Percentiles rank a stretch among this genome's conserved stretches.
phyloP scores from a whole-genome alignment of 2,797 vertebrate species.

The Silurus lanzhouensis region DNA sequence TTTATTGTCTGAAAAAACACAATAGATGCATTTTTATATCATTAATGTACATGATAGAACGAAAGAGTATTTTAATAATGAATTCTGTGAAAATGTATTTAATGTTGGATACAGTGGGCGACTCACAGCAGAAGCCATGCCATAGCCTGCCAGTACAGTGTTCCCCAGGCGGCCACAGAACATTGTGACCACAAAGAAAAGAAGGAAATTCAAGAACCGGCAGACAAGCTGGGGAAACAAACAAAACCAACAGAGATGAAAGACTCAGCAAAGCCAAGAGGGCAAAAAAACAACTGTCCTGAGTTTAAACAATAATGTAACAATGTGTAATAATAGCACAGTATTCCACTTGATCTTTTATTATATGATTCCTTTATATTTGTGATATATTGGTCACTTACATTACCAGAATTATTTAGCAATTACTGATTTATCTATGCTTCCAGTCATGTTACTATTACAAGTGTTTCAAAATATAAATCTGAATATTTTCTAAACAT shows the following conservation, averaged over 20 bases:
- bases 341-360: neutral
- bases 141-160: conserved; percentile 73
- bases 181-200: conserved; percentile 75
- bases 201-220: conserved; percentile 70
- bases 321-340: conserved; percentile 21
- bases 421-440: too few species aligned
- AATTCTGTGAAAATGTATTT: neutral
- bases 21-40: neutral
- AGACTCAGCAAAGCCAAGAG: conserved; percentile 6
- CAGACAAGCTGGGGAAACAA: conserved; percentile 68
- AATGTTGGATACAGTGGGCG: neutral
- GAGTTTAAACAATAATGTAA: neutral
- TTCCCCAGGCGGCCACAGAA: conserved; percentile 78
- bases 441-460: neutral
- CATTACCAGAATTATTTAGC: neutral
- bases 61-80: neutral
- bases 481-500: neutral
- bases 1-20: conserved; percentile 80
- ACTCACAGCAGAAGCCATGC: conserved; percentile 74
- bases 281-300: conserved; percentile 18
- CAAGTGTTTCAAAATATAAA: neutral
- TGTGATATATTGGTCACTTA: neutral
- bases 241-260: conserved; percentile 42
- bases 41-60: neutral
- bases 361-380: neutral